These are phyloP conservation scores for Aleiodes alternator DNA, from an alignment of 2,888 invertebrate genomes.

Conservation along the genomic window DNA sequence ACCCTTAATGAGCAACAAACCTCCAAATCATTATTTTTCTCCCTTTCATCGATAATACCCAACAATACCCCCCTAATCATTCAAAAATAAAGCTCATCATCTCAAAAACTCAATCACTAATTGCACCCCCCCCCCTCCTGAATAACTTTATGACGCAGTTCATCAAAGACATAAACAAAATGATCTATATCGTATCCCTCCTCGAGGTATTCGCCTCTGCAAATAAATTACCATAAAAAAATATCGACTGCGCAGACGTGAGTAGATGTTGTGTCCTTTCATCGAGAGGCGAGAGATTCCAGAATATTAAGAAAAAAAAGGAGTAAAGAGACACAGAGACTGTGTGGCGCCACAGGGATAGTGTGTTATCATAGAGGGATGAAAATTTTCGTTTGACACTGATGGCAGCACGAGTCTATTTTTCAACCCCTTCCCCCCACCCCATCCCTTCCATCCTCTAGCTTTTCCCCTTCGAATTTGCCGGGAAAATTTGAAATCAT, in stretches of 20 bases:
- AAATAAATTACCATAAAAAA: neutral
- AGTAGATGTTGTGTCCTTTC: slow-evolving; percentile 21
- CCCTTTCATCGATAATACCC: no score
- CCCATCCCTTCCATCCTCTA: neutral
- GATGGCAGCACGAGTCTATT: slow-evolving; percentile 16
- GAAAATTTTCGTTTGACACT: neutral
- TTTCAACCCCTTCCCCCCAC: neutral
- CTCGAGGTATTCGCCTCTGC: neutral
- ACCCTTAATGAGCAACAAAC: no score
- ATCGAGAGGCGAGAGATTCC: neutral
- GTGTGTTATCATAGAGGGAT: neutral
- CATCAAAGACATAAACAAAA: no score
- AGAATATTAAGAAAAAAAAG: neutral
- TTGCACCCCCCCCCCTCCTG: no score
- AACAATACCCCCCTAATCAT: no score
- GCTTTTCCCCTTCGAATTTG: neutral
- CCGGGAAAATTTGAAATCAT: slow-evolving; percentile 4
- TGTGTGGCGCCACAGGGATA: slow-evolving; percentile 34
- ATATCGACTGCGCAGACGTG: slow-evolving; percentile 22
- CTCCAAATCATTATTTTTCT: no score
- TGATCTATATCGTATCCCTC: neutral
- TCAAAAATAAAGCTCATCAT: no score
- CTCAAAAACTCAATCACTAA: no score
- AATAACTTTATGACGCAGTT: no score
- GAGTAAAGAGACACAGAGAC: neutral